Evolutionary conservation across 2,888 invertebrate genomes (phyloP), one percentile per base, ranked within the genome.

Genomic region (Gerris lacustris): DNA sequence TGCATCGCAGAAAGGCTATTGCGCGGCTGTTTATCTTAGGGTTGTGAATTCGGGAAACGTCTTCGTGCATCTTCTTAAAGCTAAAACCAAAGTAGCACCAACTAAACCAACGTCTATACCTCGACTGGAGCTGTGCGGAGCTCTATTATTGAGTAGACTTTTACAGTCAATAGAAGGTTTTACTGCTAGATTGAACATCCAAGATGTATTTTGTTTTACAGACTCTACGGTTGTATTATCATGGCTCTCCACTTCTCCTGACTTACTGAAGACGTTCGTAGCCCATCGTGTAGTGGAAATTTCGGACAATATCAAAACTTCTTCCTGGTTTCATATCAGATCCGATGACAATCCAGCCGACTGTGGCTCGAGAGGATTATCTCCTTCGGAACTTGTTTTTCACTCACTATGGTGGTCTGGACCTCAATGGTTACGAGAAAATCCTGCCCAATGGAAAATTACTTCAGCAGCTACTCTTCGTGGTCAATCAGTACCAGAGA

Each of bases 281-380:
- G 77, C 77, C 0, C 79, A 79, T 73, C 71, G 78, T 63, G 76
- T 79, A 5, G 73, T 75, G 0, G 70, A 76, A 69, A 78, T 79
- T 43, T 76, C 77, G 68, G 73, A 75, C 9, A 44, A 71, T 6
- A 73, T 76, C 11, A 71, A 55, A 11, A 55, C 55, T 55, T 55
- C 55, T 11, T 55, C 55, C 15, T 55, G 55, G 55, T 55, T 11
- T 5, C 55, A 55, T 55, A 55, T 55, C 9, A 55, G 15, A 55
- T 55, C 55, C 9, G 55, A 55, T 2, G 5, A 55, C 15, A 55
- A 55, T 15, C 55, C 55, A 15, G 55, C 55, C 55, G 55, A 55
- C 15, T 55, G 55, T 55, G 55, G 55, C 55, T 68, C 55, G 4
- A 69, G 69, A 69, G 69, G 63, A 9, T 43, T 55, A 6, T 63